Percentiles rank a stretch among this genome's conserved stretches.
These are phyloP conservation scores for Bugula neritina DNA, from an alignment of 2,888 invertebrate species.

Conservation along the genomic window DNA sequence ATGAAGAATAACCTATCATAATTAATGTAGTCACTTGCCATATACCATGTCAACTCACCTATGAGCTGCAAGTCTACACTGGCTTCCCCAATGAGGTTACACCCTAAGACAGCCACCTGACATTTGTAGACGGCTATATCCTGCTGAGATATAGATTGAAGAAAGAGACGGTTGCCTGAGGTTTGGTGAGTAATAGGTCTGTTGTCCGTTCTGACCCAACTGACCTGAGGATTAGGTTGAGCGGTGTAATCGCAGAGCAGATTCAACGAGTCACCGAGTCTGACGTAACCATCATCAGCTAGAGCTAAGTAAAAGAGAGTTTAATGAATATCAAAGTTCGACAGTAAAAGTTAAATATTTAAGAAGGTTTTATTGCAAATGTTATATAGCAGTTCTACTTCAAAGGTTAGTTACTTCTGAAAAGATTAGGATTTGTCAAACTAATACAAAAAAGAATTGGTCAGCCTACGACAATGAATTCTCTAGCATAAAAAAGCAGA, in stretches of 20 bases:
- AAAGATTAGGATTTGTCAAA: too few species aligned
- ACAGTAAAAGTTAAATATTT: too few species aligned
- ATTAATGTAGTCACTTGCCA: too few species aligned
- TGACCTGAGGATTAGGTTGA: background rate
- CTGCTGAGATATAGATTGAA: background rate
- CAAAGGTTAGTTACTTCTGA: too few species aligned
- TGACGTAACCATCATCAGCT: background rate
- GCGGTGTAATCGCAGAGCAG: background rate
- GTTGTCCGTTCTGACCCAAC: background rate
- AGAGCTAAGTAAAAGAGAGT: background rate
- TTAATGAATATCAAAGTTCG: too few species aligned
- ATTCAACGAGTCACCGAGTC: background rate
- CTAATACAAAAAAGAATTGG: too few species aligned
- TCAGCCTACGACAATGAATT: too few species aligned
- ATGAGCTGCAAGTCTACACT: background rate
- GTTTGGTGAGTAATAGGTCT: background rate
- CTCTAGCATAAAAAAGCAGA: too few species aligned
- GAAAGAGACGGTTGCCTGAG: background rate
- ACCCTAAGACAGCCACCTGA: background rate
- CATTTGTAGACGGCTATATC: background rate
- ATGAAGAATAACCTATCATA: too few species aligned
- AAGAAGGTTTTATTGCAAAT: too few species aligned
- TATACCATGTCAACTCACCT: background rate
- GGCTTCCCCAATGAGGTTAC: background rate
- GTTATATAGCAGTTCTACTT: too few species aligned